phyloP scores from a whole-genome alignment of 2,888 invertebrate species.

The Apamea crenata region DNA sequence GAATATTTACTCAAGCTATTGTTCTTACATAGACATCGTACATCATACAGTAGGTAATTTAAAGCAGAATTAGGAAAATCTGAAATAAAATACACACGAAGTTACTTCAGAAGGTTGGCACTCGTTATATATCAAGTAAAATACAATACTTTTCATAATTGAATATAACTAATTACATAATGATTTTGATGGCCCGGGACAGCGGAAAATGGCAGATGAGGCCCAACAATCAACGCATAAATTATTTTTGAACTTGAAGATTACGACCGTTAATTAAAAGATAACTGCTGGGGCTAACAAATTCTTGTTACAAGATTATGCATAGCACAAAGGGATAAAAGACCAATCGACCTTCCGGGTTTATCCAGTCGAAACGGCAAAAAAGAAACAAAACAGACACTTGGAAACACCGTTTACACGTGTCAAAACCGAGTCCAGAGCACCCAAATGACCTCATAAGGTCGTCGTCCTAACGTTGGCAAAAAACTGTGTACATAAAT shows the following conservation, averaged over 20 bases:
- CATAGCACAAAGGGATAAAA: conserved; percentile 24
- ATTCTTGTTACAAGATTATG: conserved; percentile 4
- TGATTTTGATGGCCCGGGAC: conserved; percentile 26
- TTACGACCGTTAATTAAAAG: conserved; percentile 35
- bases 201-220: conserved; percentile 16
- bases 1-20: conserved; percentile 48
- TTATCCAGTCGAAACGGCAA: neutral
- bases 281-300: conserved; percentile 21
- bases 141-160: conserved; percentile 16
- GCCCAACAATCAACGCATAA: conserved; percentile 25
- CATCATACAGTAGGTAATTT: conserved; percentile 6
- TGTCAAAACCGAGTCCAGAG: conserved; percentile 50
- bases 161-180: conserved; percentile 37
- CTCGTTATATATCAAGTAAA: conserved; percentile 3
- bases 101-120: neutral
- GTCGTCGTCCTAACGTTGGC: conserved; percentile 64
- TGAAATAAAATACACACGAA: neutral
- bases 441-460: conserved; percentile 67
- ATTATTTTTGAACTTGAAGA: conserved; percentile 38
- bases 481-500: conserved; percentile 69
- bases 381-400: conserved; percentile 33
- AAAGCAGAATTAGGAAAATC: conserved; percentile 11
- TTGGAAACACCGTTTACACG: conserved; percentile 57
- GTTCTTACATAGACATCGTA: conserved; percentile 28
- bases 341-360: conserved; percentile 20